Conservation (phyloP, 2,888 invertebrate genomes). For the Philonicus albiceps region DNA sequence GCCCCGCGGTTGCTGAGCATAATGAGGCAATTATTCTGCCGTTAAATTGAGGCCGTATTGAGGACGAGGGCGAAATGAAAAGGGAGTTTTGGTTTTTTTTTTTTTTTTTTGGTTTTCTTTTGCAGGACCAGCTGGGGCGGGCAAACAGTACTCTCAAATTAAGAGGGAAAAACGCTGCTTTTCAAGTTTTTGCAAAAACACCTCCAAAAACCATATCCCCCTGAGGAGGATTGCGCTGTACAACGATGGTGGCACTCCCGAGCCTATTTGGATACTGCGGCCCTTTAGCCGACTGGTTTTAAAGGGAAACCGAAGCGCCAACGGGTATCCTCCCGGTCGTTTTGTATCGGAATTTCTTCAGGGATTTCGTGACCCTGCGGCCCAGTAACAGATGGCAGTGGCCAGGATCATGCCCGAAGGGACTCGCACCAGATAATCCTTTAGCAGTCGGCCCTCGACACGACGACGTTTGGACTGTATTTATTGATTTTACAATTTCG, state of each 20-base stretch:
- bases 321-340: not conserved
- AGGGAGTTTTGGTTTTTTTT: not conserved
- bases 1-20: slow-evolving; percentile 14
- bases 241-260: not conserved
- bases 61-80: slow-evolving; percentile 25
- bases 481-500: slow-evolving; percentile 27
- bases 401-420: not conserved
- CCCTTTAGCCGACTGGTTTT: not conserved
- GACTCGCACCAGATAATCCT: not conserved
- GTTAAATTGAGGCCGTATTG: slow-evolving; percentile 5
- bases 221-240: not conserved
- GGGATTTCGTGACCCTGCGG: slow-evolving; percentile 17
- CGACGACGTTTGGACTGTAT: not conserved
- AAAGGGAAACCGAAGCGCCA: slow-evolving; percentile 6
- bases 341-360: slow-evolving; percentile 13
- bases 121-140: not conserved
- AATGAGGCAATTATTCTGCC: slow-evolving; percentile 35
- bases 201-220: not conserved
- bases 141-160: slow-evolving; percentile 3
- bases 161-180: slow-evolving; percentile 16
- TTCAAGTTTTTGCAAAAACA: not conserved
- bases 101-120: not conserved
- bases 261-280: not conserved
- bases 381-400: slow-evolving; percentile 12
- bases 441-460: not conserved